phyloP scores from a whole-genome alignment of 2,888 invertebrate species.

The Orchesella flavescens region DNA sequence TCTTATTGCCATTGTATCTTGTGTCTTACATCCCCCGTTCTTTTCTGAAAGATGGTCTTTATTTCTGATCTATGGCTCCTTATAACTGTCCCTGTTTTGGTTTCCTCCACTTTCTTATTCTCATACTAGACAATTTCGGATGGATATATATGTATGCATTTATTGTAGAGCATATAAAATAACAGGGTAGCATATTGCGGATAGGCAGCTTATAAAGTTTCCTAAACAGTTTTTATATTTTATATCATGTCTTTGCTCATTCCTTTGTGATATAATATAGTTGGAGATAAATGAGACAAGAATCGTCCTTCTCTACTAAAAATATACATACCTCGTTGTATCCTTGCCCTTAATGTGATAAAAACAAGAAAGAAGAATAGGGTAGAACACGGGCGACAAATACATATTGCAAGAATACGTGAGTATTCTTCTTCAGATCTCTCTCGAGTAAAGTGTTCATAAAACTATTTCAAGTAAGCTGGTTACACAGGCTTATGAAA shows the following conservation, averaged over 20 bases:
- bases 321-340: neutral
- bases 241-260: conserved; percentile 16
- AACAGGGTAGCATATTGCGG: too few species aligned
- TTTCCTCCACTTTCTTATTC: neutral
- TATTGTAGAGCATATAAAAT: too few species aligned
- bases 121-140: neutral
- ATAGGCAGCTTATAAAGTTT: neutral
- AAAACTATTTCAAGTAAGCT: neutral
- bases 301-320: conserved; percentile 14
- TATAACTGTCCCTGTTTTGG: conserved; percentile 4
- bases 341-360: neutral
- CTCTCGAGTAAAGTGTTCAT: neutral
- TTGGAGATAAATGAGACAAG: conserved; percentile 36
- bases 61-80: conserved; percentile 35
- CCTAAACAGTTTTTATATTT: neutral
- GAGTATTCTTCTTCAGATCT: conserved; percentile 17
- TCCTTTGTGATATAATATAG: conserved; percentile 28
- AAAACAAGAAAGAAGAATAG: neutral
- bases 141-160: neutral
- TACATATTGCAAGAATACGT: conserved; percentile 36
- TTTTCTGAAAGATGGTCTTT: conserved; percentile 22
- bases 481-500: neutral
- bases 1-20: conserved; percentile 29
- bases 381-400: conserved; percentile 23
- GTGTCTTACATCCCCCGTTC: neutral